Percentiles rank a stretch among this genome's conserved stretches.
phyloP scores from a whole-genome alignment of 2,113 vertebrate genomes.

The Rhipidura dahli region DNA sequence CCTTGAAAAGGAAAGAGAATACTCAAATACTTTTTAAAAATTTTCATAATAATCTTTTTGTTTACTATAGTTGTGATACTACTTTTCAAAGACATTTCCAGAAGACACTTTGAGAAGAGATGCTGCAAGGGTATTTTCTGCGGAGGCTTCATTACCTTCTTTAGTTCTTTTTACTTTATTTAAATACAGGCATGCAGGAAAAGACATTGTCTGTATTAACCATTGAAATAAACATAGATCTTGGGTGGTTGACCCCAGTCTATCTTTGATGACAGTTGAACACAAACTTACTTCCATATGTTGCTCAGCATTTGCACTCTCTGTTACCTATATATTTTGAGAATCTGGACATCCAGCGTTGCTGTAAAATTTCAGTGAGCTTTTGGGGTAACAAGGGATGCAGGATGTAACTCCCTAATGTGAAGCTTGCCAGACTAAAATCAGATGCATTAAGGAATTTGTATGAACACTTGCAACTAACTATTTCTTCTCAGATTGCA shows the following conservation, averaged over 20 bases:
- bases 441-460: neutral
- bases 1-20: neutral
- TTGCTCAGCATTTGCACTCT: neutral
- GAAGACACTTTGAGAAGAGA: neutral
- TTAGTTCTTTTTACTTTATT: neutral
- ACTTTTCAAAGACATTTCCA: neutral
- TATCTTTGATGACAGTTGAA: constrained; percentile 36
- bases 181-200: neutral
- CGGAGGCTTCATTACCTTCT: neutral
- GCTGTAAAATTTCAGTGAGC: neutral
- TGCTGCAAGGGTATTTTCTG: neutral
- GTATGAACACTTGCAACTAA: neutral
- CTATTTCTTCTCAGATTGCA: neutral
- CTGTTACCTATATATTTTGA: constrained; percentile 2
- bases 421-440: neutral
- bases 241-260: constrained; percentile 21
- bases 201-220: neutral
- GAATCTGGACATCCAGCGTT: neutral
- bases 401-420: neutral
- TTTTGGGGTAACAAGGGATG: neutral
- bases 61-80: neutral
- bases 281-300: constrained; percentile 7
- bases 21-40: neutral
- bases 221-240: neutral
- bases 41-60: neutral